These are phyloP conservation scores for Prolemur simus DNA, from an alignment of 2,113 vertebrate genomes.

Conservation along the genomic window DNA sequence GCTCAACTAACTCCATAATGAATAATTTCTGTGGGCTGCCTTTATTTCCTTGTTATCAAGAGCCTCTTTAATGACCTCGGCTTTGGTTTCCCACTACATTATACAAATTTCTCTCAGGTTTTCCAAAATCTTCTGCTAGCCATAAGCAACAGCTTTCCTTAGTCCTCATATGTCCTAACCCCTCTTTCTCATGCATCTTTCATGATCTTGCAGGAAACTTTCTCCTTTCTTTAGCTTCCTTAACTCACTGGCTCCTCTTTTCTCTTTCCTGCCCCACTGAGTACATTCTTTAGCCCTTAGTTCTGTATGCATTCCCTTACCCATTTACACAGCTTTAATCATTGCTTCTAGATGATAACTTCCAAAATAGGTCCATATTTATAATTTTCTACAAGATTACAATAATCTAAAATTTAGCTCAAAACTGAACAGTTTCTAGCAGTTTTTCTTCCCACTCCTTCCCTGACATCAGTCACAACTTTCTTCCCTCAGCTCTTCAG, in stretches of 20 bases:
- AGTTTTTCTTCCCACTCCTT: not conserved
- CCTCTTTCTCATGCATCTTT: not conserved
- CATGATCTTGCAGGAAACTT: not conserved
- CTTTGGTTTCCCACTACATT: not conserved
- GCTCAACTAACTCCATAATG: not conserved
- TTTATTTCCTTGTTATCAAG: not conserved
- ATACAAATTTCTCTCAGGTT: not conserved
- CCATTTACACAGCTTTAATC: not conserved
- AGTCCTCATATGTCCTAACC: not conserved
- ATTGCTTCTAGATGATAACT: not conserved
- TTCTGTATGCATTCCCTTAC: not conserved
- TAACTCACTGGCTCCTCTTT: not conserved
- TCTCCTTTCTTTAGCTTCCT: not conserved
- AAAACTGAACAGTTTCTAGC: conserved; percentile 6
- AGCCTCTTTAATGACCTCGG: not conserved
- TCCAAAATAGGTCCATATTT: not conserved
- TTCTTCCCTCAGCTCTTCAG: not conserved
- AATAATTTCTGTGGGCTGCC: not conserved
- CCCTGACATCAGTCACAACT: not conserved
- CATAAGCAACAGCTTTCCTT: not conserved
- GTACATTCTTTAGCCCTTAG: not conserved
- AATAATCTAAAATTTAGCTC: not conserved
- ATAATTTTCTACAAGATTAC: conserved; percentile 11
- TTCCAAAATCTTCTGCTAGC: not conserved
- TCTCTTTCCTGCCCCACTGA: not conserved